phyloP scores from a whole-genome alignment of 2,797 vertebrate species.

The Lacerta viridis region DNA sequence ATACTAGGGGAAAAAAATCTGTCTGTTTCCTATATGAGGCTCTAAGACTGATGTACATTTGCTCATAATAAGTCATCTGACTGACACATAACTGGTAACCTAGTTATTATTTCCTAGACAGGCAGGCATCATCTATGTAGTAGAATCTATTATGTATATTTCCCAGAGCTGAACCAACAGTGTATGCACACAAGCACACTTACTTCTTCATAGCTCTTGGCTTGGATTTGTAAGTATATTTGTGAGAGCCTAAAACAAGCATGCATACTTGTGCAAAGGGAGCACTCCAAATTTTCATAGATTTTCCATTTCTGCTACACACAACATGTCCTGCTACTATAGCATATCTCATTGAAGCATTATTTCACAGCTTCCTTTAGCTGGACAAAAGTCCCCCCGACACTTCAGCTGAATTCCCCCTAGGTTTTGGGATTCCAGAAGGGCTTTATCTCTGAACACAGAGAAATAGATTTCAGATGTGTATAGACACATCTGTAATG shows the following conservation, averaged over 20 bases:
- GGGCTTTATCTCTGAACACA: background rate
- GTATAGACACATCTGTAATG: background rate
- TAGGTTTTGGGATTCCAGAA: background rate
- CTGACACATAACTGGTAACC: background rate
- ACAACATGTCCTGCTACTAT: too few relatives aligned
- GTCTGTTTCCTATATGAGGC: background rate
- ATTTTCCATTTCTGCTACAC: background rate
- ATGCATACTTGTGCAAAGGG: background rate
- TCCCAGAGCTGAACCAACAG: background rate
- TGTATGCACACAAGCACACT: background rate
- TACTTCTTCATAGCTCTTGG: background rate
- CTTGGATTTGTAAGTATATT: background rate
- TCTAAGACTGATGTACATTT: constrained; percentile 3
- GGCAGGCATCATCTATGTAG: background rate
- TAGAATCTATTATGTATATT: background rate
- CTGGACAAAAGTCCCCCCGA: too few relatives aligned
- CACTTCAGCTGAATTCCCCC: background rate
- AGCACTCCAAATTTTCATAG: background rate
- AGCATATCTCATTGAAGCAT: too few relatives aligned
- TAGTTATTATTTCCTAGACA: background rate
- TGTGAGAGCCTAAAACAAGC: background rate
- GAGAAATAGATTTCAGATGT: background rate
- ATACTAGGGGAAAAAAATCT: background rate
- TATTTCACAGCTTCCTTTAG: too few relatives aligned
- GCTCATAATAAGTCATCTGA: background rate